Conservation (phyloP, 2,888 invertebrate species). For the Acanthosepion lycidas region DNA sequence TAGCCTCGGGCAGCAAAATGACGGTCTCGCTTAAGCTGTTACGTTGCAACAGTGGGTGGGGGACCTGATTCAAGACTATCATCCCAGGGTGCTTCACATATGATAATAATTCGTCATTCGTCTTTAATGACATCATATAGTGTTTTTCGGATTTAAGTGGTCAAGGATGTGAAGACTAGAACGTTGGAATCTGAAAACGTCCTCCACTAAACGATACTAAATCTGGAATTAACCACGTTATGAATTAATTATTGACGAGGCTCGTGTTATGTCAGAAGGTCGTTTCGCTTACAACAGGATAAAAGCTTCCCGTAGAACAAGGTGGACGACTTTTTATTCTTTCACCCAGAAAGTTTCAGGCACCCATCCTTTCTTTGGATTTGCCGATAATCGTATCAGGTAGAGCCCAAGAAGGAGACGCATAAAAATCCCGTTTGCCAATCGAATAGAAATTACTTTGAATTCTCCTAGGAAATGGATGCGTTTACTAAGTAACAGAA, state of each 20-base stretch:
- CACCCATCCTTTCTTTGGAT: background rate
- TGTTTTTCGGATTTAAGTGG: background rate
- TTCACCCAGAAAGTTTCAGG: background rate
- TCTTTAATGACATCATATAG: conserved; percentile 33
- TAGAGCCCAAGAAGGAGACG: background rate
- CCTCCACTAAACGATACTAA: background rate
- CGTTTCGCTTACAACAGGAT: background rate
- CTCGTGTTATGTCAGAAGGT: background rate
- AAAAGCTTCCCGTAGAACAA: background rate
- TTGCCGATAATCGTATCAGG: background rate
- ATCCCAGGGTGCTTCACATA: background rate
- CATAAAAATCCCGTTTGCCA: background rate
- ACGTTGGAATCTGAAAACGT: background rate
- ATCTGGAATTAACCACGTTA: background rate
- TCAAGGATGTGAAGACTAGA: background rate
- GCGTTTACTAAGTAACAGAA: background rate
- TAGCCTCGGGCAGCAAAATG: background rate
- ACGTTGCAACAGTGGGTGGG: background rate
- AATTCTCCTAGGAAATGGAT: background rate
- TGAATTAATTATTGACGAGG: background rate
- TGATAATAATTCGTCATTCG: conserved; percentile 2
- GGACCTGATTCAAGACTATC: background rate
- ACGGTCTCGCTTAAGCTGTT: background rate
- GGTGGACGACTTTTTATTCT: background rate
- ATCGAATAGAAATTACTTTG: conserved; percentile 14